Evolutionary conservation across 2,888 invertebrate genomes (phyloP), one percentile per base, ranked within the genome.

Genomic region (Drosophila limbata): DNA sequence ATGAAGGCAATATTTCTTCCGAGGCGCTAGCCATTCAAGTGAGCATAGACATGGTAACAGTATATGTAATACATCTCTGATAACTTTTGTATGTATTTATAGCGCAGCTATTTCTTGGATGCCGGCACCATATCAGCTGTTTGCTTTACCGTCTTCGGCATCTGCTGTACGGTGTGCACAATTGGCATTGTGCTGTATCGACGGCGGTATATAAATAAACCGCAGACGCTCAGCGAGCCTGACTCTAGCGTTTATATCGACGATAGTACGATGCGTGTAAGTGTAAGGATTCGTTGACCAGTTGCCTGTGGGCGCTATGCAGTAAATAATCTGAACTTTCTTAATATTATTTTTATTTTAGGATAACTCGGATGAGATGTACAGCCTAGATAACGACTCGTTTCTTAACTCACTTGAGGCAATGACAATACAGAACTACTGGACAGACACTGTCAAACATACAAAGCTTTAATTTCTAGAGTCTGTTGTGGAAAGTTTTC

Each of bases 361-460:
- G 97, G 97, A 97, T 92, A 97, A 97, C 91, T 97, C 97, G 6
- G 97, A 97, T 93, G 97, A 98, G 93, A 97, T 98, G 97, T 97
- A 97, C 93, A 98, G 97, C 90, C 93, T 98, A 93, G 98, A 98
- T 93, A 98, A 98, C 92, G 98, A 98, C 92, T 97, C 97, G 72
- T 98, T 98, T 93, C 94, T 98, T 70, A 98, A 98, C 93, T 97
- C 97, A 70, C 93, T 98, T 84, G 98, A 98, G 93, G 97, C 97
- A 79, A 97, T 97, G 97, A 97, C 97, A 81, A 97, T 98, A 91
- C 97, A 97, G 92, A 97, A 97, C 93, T 97, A 97, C 91, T 98
- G 97, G 97, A 97, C 97, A 57, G 97, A 97, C 93, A 97, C 96
- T 81, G 97, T 97, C 77, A 97, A 97, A 92, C 97, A 97, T 93